A percentile compares a stretch with the other conserved stretches of the same genome.
Evolutionary conservation across 2,888 invertebrate species (phyloP).

Genomic region (Nemapogon koenigi): DNA sequence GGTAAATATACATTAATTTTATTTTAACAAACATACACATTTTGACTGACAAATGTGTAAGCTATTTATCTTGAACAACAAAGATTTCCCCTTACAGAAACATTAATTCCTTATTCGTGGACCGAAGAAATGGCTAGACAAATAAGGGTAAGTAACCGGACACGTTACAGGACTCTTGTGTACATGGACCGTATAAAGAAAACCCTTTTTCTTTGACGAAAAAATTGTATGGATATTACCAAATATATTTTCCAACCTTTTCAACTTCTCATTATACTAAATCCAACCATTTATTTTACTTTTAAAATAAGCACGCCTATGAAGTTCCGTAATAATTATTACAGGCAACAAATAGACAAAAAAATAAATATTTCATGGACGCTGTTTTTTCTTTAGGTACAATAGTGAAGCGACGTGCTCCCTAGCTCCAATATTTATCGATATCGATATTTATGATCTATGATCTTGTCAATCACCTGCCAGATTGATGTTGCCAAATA

Average conservation of each 20-base stretch:
- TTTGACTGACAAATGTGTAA: constrained; percentile 3
- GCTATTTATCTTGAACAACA: constrained; percentile 21
- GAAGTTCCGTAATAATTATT: too few relatives aligned
- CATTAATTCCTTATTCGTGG: constrained; percentile 39
- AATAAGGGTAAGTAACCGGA: constrained; percentile 23
- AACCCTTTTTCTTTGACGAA: constrained; percentile 38
- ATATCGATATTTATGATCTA: too few relatives aligned
- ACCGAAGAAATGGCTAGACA: constrained; percentile 26
- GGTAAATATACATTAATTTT: background rate
- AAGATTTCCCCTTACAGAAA: constrained; percentile 30
- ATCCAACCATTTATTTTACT: too few relatives aligned
- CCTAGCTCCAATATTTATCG: too few relatives aligned
- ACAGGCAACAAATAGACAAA: too few relatives aligned
- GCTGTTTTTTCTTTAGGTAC: too few relatives aligned
- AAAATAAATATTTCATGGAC: too few relatives aligned
- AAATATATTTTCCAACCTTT: background rate
- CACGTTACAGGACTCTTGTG: constrained; percentile 20
- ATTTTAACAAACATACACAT: background rate
- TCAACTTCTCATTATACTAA: background rate
- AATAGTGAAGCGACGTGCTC: too few relatives aligned
- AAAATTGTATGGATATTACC: constrained; percentile 22
- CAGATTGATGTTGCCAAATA: too few relatives aligned
- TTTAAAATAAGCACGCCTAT: too few relatives aligned
- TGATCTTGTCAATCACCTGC: too few relatives aligned
- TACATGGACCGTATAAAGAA: constrained; percentile 40